Conservation (phyloP, 1,140 invertebrate genomes). For the Brachionus rubens region DNA sequence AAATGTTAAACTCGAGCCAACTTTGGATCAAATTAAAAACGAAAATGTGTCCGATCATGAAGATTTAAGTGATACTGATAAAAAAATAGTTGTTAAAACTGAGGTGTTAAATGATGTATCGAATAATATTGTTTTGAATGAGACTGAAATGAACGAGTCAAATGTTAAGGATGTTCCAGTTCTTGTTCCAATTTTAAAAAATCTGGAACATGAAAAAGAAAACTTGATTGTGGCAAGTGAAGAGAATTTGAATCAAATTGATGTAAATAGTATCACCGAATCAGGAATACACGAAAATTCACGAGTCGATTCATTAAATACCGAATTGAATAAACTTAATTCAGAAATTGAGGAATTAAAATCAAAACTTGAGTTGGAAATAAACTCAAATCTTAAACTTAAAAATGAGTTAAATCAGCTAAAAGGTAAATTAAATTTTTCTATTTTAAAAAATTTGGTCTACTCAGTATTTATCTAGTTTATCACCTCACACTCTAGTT, state of each 20-base stretch:
- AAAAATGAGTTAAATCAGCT: not conserved
- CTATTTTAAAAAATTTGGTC: too few relatives aligned
- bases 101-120: constrained; percentile 21
- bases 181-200: not conserved
- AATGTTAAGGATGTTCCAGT: not conserved
- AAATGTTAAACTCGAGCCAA: not conserved
- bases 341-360: constrained; percentile 3
- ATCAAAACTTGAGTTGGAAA: not conserved
- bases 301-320: not conserved
- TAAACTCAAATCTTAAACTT: constrained; percentile 3
- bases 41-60: not conserved
- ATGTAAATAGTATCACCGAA: not conserved
- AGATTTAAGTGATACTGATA: not conserved
- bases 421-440: constrained; percentile 4
- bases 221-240: not conserved
- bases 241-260: not conserved
- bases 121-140: not conserved
- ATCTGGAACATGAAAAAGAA: constrained; percentile 30
- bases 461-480: too few relatives aligned
- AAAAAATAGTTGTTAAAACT: constrained; percentile 8
- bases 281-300: not conserved
- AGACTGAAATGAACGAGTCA: not conserved
- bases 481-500: too few relatives aligned
- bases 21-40: not conserved
- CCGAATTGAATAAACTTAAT: constrained; percentile 24